phyloP scores from a whole-genome alignment of 92 coral and sea anemone genomes.

The Siderastrea siderea region DNA sequence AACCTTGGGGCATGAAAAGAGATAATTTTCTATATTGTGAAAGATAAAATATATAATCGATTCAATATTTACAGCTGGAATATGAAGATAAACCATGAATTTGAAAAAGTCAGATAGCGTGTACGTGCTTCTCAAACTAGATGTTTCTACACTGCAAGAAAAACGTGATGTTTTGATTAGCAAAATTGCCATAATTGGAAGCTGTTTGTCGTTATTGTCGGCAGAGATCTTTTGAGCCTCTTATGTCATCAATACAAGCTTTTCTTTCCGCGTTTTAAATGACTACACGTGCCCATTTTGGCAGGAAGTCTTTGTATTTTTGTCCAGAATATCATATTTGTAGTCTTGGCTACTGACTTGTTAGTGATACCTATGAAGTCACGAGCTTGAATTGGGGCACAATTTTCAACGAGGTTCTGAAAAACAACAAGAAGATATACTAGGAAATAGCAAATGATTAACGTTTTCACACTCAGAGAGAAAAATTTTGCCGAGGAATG shows the following conservation, averaged over 20 bases:
- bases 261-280: neutral
- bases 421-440: too few relatives aligned
- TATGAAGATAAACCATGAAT: slow-evolving; percentile 18
- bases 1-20: slow-evolving; percentile 24
- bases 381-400: too few relatives aligned
- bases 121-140: neutral
- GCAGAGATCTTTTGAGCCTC: neutral
- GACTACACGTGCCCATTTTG: neutral
- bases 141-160: neutral
- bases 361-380: too few relatives aligned
- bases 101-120: neutral
- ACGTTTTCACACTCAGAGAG: too few relatives aligned
- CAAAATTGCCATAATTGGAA: neutral
- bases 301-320: neutral
- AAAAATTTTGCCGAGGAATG: too few relatives aligned
- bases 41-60: slow-evolving; percentile 22
- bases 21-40: slow-evolving; percentile 3
- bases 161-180: neutral
- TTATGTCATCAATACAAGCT: neutral
- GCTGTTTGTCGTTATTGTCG: neutral
- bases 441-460: too few relatives aligned
- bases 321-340: neutral
- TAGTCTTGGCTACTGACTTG: neutral
- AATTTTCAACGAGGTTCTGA: too few relatives aligned
- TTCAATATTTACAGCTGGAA: slow-evolving; percentile 35